These are phyloP conservation scores for Damaliscus lunatus DNA, from an alignment of 2,113 vertebrate genomes.

Conservation along the genomic window DNA sequence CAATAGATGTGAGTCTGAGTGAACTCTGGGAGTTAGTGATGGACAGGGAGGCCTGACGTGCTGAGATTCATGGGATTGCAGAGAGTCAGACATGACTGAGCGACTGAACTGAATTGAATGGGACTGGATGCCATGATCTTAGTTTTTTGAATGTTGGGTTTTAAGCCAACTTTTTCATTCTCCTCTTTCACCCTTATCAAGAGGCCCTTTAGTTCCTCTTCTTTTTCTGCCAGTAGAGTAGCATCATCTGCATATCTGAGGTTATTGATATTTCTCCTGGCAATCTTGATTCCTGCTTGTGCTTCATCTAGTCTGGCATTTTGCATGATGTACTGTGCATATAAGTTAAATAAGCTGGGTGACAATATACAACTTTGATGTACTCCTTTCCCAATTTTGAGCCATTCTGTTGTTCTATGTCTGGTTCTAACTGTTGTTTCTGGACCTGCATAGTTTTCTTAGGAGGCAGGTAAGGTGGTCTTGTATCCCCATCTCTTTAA, in stretches of 20 bases:
- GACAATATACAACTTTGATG: background rate
- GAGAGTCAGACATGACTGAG: too few species aligned
- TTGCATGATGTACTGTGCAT: background rate
- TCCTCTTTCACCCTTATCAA: background rate
- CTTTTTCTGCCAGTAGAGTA: background rate
- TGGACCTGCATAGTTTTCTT: background rate
- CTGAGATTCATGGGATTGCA: too few species aligned
- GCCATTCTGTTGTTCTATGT: background rate
- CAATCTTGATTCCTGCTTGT: background rate
- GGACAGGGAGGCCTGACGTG: too few species aligned
- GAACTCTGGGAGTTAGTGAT: too few species aligned
- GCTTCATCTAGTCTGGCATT: background rate
- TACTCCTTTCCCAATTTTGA: background rate
- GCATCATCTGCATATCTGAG: background rate
- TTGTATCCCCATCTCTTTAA: background rate
- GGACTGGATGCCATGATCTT: background rate
- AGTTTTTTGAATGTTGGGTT: background rate
- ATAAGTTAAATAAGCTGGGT: background rate
- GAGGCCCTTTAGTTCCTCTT: background rate
- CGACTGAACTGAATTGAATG: background rate
- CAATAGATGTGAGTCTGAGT: too few species aligned
- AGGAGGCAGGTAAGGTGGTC: background rate
- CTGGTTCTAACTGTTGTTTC: background rate
- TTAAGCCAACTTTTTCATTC: background rate
- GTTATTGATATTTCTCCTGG: background rate